Evolutionary conservation across 2,113 vertebrate species (phyloP).

Genomic region (Mionectes macconnelli): DNA sequence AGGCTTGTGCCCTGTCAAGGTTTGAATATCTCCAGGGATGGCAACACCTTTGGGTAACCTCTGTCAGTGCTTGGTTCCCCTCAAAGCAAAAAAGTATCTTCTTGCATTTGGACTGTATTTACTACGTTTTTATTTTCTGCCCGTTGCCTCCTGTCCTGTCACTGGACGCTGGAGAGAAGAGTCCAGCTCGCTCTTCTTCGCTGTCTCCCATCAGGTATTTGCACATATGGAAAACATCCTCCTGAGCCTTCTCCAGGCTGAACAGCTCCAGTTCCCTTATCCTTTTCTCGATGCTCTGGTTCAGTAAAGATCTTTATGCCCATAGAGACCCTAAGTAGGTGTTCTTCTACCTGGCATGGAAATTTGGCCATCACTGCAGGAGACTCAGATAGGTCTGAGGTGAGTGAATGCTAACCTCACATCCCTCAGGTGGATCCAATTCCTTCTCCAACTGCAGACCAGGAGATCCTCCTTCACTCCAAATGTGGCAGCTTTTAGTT

Average conservation of each 20-base stretch:
- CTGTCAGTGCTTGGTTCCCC: neutral
- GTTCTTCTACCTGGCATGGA: neutral
- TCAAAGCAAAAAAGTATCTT: neutral
- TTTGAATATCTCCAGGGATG: neutral
- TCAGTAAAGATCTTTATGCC: neutral
- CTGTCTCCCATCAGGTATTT: neutral
- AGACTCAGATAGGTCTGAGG: neutral
- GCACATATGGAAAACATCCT: neutral
- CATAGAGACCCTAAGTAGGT: neutral
- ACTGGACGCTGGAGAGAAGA: neutral
- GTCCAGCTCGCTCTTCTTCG: neutral
- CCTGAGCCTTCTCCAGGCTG: neutral
- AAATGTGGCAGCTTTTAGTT: neutral
- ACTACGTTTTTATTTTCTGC: neutral
- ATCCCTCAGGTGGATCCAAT: neutral
- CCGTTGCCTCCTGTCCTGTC: neutral
- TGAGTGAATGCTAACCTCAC: neutral
- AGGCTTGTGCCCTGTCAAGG: neutral
- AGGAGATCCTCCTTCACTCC: neutral
- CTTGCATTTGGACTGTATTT: neutral
- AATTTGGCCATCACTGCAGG: neutral
- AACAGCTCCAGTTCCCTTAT: neutral
- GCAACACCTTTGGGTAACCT: neutral
- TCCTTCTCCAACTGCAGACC: neutral
- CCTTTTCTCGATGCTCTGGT: neutral